phyloP scores from a whole-genome alignment of 2,888 invertebrate genomes.

The Hypercompe scribonia region DNA sequence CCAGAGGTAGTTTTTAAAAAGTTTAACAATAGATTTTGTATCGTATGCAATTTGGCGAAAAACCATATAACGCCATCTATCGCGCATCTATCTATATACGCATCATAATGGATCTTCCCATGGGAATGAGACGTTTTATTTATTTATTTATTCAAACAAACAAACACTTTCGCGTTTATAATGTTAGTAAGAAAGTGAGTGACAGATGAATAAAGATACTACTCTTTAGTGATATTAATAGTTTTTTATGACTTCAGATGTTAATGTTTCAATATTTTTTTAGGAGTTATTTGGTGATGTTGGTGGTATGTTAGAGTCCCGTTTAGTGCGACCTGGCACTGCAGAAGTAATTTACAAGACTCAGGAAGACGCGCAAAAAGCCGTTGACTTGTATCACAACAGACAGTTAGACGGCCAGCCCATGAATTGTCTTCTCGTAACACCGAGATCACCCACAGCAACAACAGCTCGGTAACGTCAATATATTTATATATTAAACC shows the following conservation, averaged over 20 bases:
- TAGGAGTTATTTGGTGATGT: conserved; percentile 98
- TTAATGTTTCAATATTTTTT: conserved; percentile 38
- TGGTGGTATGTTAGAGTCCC: conserved; percentile 93
- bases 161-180: no score
- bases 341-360: conserved; percentile 97
- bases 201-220: neutral
- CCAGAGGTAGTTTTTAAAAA: no score
- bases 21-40: no score
- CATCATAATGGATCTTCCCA: no score
- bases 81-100: no score
- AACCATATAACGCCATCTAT: no score
- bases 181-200: no score
- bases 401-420: conserved; percentile 97
- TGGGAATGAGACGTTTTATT: no score
- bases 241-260: neutral
- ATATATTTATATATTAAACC: no score
- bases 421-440: conserved; percentile 95
- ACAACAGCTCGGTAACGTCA: conserved; percentile 56
- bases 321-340: conserved; percentile 94
- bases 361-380: conserved; percentile 94
- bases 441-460: conserved; percentile 84
- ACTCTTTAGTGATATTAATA: neutral
- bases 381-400: conserved; percentile 97
- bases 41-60: no score
- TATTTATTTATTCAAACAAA: no score